Base-by-base conservation (phyloP, 2,113 vertebrate genomes). In the Drymodes brunneopygia region DNA sequence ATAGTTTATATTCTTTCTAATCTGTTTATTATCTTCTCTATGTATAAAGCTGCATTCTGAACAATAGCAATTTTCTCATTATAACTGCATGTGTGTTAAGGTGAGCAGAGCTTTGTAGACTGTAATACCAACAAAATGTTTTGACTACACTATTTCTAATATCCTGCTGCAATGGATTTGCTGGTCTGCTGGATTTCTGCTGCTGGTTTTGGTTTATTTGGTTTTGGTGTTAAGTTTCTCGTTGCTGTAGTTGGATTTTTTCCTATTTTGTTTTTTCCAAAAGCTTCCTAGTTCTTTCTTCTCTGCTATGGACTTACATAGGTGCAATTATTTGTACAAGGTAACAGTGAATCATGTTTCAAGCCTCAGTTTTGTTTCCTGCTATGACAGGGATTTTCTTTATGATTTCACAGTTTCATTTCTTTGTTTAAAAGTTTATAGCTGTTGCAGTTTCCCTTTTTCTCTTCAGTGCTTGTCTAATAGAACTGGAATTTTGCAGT, bases 21-120 rank as follows among this genome's bases (percentile, higher is more conserved):
- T 14, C 13, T 64, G 3, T 53, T 56, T 83, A 2, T 48, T 86
- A 35, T 47, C 54, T 66, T 56, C 11, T 58, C 4, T 22, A 2
- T 8, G 4, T 25, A 10, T 47, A 44, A 82, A 80, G 20, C 8
- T 67, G 8, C 31, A 8, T 8, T 61, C 17, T 61, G 22, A 67
- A 12, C 3, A 50, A 22, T 1, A 82, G 21, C 3, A 27, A 17
- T 35, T 73, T 90, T 80, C 10, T 82, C 2, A 14, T 14, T 69
- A 2, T 23, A 72, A n/a, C 18, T 70, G 7, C 3, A 1, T 9
- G 2, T 44, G 5, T 1, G 0, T 64, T 48, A 90, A 51, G 19
- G 10, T 82, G 22, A 80, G 31, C 48, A 65, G 29, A 80, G 18
- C 7, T 90, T 82, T 82, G 6, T 21, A 81, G n/a, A 15, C 10